Percentiles rank a stretch among this genome's conserved stretches.
Evolutionary conservation across 2,888 invertebrate species (phyloP).

Genomic region (Pasiphila rectangulata): DNA sequence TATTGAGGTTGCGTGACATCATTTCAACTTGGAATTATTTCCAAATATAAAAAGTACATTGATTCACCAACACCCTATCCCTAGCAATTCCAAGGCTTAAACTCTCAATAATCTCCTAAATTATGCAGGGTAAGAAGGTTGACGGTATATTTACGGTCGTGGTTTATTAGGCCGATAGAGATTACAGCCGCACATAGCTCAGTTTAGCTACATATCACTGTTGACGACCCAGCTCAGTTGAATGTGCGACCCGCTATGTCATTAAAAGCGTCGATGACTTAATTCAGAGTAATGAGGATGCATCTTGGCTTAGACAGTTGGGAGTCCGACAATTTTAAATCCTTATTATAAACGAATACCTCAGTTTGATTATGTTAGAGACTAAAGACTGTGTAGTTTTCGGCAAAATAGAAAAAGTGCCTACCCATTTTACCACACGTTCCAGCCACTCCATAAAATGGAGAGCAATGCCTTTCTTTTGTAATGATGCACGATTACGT

Average conservation of each 20-base stretch:
- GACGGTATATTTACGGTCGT: slow-evolving; percentile 11
- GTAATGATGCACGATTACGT: too few species aligned
- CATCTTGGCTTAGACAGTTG: too few species aligned
- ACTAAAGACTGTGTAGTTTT: too few species aligned
- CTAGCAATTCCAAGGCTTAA: slow-evolving; percentile 6
- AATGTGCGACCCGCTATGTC: slow-evolving; percentile 4
- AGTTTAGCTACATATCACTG: slow-evolving; percentile 6
- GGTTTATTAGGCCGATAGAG: slow-evolving; percentile 11
- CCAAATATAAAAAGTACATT: slow-evolving; percentile 4
- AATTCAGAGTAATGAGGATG: background rate
- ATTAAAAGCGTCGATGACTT: slow-evolving; percentile 6
- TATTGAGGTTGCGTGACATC: slow-evolving; percentile 6
- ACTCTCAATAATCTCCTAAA: slow-evolving; percentile 11
- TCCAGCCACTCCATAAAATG: too few species aligned
- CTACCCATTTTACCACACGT: too few species aligned
- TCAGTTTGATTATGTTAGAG: too few species aligned
- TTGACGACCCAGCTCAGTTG: slow-evolving; percentile 10
- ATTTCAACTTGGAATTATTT: slow-evolving; percentile 2
- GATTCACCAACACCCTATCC: slow-evolving; percentile 9
- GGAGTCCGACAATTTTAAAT: too few species aligned
- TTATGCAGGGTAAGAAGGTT: slow-evolving; percentile 17
- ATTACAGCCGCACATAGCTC: slow-evolving; percentile 9
- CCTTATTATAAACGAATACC: too few species aligned
- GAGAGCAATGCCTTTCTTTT: too few species aligned
- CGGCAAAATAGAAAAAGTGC: too few species aligned